phyloP scores from a whole-genome alignment of 2,113 vertebrate genomes.

The Pteronura brasiliensis region DNA sequence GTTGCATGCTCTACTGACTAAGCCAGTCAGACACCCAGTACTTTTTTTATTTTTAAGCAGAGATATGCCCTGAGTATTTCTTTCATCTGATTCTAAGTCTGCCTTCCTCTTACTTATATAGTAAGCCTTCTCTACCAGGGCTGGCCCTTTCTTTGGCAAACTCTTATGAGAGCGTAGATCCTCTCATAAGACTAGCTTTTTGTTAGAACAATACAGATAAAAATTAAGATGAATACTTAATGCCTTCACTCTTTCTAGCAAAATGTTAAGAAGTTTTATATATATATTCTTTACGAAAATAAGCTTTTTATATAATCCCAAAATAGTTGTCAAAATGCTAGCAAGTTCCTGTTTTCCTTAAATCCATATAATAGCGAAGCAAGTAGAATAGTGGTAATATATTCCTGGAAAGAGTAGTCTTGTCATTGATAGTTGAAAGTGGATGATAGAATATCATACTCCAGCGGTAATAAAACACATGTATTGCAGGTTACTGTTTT shows the following conservation, averaged over 20 bases:
- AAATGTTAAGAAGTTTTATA: constrained; percentile 6
- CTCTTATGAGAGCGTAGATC: not conserved
- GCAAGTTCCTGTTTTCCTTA: not conserved
- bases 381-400: constrained; percentile 13
- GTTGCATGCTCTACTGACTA: not conserved
- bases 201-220: constrained; percentile 12
- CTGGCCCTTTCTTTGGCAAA: not conserved
- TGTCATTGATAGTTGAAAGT: constrained; percentile 2
- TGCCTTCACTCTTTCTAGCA: constrained; percentile 32
- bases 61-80: not conserved
- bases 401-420: not conserved
- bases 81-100: not conserved
- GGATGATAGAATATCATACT: not conserved
- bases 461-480: constrained; percentile 26
- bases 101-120: not conserved
- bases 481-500: not conserved
- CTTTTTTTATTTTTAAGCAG: not conserved
- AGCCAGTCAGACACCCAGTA: not conserved
- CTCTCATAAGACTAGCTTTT: constrained; percentile 18
- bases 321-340: constrained; percentile 21
- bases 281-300: constrained; percentile 18
- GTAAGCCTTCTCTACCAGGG: not conserved
- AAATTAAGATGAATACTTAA: not conserved
- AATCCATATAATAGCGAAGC: constrained; percentile 1
- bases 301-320: not conserved